Conservation (phyloP, 2,797 vertebrate genomes). For the Antennarius maculatus region DNA sequence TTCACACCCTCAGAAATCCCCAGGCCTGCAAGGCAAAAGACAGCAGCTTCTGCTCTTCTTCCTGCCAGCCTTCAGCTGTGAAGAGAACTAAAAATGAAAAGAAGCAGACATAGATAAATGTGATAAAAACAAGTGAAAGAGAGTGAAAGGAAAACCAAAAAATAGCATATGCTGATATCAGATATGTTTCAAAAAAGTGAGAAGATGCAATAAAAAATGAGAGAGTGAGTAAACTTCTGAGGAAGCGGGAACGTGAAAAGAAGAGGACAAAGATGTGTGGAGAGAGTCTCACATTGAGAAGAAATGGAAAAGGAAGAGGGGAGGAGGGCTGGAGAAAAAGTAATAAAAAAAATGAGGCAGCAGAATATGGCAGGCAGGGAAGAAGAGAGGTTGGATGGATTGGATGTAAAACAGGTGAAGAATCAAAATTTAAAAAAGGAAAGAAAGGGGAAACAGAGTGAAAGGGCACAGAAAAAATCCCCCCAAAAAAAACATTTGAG, state of each 20-base stretch:
- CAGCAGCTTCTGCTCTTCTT: too few relatives aligned
- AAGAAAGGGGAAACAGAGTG: slow-evolving; percentile 22
- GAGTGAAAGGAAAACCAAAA: neutral
- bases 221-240: neutral
- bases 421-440: slow-evolving; percentile 33
- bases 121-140: too few relatives aligned
- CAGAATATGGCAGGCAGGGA: slow-evolving; percentile 38
- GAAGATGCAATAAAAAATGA: neutral
- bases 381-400: slow-evolving; percentile 31
- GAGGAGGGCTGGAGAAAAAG: slow-evolving; percentile 31
- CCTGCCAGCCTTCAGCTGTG: neutral
- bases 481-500: slow-evolving; percentile 2
- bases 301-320: slow-evolving; percentile 1
- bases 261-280: slow-evolving; percentile 10
- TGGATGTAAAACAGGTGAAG: slow-evolving; percentile 51
- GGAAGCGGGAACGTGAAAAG: neutral
- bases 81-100: neutral
- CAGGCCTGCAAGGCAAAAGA: too few relatives aligned
- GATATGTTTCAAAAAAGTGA: neutral
- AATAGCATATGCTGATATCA: neutral
- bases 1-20: too few relatives aligned
- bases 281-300: neutral
- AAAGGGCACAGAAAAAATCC: neutral
- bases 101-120: too few relatives aligned
- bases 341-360: slow-evolving; percentile 60